A percentile compares a stretch with the other conserved stretches of the same genome.
These are phyloP conservation scores for Vanessa atalanta DNA, from an alignment of 1,140 invertebrate genomes.

Conservation along the genomic window DNA sequence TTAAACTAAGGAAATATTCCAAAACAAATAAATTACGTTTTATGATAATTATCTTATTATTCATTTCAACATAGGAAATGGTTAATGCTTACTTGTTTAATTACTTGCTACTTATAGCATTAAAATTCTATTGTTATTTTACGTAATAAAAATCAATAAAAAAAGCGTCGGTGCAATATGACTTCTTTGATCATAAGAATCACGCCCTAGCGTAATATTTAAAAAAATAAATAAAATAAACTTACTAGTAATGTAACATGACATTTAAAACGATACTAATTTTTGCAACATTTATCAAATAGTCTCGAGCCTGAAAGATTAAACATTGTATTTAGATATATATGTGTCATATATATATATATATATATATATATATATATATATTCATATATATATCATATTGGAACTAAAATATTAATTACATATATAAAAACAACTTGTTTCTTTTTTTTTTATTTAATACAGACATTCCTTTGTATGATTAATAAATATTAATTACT, in stretches of 20 bases:
- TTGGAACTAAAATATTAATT: too few relatives aligned
- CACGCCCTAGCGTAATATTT: neutral
- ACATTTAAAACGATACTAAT: neutral
- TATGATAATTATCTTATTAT: constrained; percentile 7
- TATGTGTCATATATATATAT: too few relatives aligned
- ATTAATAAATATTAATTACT: too few relatives aligned
- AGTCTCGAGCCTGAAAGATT: too few relatives aligned
- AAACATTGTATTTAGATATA: too few relatives aligned
- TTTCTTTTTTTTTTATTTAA: too few relatives aligned
- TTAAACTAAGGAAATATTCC: neutral
- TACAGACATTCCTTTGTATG: too few relatives aligned
- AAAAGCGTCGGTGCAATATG: neutral
- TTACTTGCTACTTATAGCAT: constrained; percentile 6
- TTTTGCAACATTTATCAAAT: too few relatives aligned
- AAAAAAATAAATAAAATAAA: neutral
- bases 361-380: too few relatives aligned
- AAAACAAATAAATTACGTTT: neutral
- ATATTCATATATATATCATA: too few relatives aligned
- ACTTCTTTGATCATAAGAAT: neutral
- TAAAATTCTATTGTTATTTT: neutral
- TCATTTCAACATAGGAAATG: constrained; percentile 20
- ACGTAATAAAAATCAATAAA: neutral
- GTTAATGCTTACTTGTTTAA: constrained; percentile 18
- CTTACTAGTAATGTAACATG: neutral
- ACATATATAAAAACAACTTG: too few relatives aligned